phyloP scores from a whole-genome alignment of 2,113 vertebrate genomes.

The Corythornis cristatus region DNA sequence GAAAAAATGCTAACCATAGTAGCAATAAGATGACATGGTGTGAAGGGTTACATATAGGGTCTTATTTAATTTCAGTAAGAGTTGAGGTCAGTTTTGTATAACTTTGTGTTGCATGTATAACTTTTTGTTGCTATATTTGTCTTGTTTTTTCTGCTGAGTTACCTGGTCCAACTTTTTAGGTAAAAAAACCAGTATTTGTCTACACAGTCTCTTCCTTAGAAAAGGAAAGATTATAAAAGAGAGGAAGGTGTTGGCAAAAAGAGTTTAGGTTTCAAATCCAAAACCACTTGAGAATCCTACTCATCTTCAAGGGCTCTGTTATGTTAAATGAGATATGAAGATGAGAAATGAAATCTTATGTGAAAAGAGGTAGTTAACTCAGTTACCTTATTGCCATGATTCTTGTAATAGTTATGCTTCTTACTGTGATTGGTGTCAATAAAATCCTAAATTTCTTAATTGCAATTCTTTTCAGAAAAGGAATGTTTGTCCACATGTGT shows the following conservation, averaged over 20 bases:
- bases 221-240: neutral
- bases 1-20: neutral
- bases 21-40: neutral
- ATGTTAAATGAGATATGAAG: neutral
- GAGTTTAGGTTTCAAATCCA: neutral
- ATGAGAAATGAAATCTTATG: neutral
- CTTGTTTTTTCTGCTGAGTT: neutral
- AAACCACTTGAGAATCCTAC: neutral
- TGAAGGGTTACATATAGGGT: neutral
- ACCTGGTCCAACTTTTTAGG: neutral
- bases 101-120: neutral
- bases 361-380: neutral
- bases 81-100: neutral
- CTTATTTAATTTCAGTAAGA: neutral
- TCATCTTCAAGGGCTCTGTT: neutral
- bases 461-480: constrained; percentile 85
- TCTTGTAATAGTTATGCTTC: neutral
- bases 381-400: neutral
- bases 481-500: constrained; percentile 95
- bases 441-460: constrained; percentile 8
- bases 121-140: neutral
- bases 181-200: neutral
- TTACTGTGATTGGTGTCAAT: neutral
- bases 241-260: neutral
- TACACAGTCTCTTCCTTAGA: neutral